Evolutionary conservation across 2,888 invertebrate genomes (phyloP), one percentile per base, ranked within the genome.

Genomic region (Watsonalla cultraria): DNA sequence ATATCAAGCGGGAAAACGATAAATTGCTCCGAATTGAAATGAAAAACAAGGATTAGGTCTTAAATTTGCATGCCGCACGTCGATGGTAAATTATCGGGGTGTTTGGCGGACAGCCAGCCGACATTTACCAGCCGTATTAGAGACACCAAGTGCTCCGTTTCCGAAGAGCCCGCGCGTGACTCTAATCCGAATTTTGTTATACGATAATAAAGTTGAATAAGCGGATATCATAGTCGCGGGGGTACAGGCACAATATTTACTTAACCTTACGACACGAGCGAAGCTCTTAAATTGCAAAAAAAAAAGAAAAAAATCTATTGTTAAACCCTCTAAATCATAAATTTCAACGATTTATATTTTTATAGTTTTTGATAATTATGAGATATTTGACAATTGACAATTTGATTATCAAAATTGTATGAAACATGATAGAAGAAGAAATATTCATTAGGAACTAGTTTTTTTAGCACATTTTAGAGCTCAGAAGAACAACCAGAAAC

Each of bases 21-120:
- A 69, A 69, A 68, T 70, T 60, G 66, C 54, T 66, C 57, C 56
- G 64, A 65, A 72, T 70, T 68, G 70, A 65, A 71, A 75, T 74
- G 71, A 76, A 78, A 79, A 77, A 75, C 75, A 77, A 75, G 74
- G 74, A 78, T 76, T 74, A 75, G 72, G 68, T 71, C 68, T 68
- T 69, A 79, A 81, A 81, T 82, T 80, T 82, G 78, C 78, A 78
- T 81, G 80, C 76, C 76, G 75, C 78, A 70, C 78, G 74, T 81
- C 77, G 79, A 77, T 78, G 77, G 74, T 83, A 79, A 84, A 82
- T 84, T 84, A 84, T 80, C 77, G 79, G 71, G 72, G 73, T 78
- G 76, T 76, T 85, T 85, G 84, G 85, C 84, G 70, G 60, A 57
- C 58, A 61, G 82, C 84, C 85, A 84, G 77, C 67, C 68, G 74